Evolutionary conservation across 2,797 vertebrate genomes (phyloP).

Genomic region (Nothura maculosa): DNA sequence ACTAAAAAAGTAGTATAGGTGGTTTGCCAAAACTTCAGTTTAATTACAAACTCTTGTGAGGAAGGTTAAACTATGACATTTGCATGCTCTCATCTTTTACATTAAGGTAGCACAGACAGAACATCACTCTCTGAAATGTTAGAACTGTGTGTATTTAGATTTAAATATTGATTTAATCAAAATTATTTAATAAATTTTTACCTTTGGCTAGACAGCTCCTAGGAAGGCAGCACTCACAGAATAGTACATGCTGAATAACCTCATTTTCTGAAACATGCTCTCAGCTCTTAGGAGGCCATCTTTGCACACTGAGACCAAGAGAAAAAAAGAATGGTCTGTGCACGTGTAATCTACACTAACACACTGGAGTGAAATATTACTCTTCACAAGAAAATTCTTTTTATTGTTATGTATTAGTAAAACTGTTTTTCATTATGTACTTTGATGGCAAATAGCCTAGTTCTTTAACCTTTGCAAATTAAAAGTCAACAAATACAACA

Average conservation of each 20-base stretch:
- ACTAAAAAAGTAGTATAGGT: not conserved
- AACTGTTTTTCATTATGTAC: not conserved
- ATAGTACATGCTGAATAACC: not conserved
- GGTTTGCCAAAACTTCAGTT: not conserved
- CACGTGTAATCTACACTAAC: not conserved
- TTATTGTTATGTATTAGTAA: not conserved
- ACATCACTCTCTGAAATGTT: not conserved
- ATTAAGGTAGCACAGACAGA: not conserved
- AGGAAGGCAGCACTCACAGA: not conserved
- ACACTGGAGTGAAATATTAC: not conserved
- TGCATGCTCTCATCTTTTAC: not conserved
- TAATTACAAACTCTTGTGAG: not conserved
- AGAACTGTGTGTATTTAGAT: slow-evolving; percentile 49
- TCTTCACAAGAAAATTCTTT: not conserved
- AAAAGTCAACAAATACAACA: not conserved
- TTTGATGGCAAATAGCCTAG: too few species aligned
- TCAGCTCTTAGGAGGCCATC: not conserved
- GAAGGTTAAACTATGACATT: not conserved
- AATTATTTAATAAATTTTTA: slow-evolving; percentile 24
- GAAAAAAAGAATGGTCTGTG: not conserved
- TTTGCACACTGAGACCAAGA: not conserved
- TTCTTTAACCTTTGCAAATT: not conserved
- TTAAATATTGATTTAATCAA: not conserved
- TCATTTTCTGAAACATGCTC: not conserved
- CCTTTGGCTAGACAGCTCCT: not conserved